Evolutionary conservation across 2,797 vertebrate genomes (phyloP).

Genomic region (Anguilla obscura): DNA sequence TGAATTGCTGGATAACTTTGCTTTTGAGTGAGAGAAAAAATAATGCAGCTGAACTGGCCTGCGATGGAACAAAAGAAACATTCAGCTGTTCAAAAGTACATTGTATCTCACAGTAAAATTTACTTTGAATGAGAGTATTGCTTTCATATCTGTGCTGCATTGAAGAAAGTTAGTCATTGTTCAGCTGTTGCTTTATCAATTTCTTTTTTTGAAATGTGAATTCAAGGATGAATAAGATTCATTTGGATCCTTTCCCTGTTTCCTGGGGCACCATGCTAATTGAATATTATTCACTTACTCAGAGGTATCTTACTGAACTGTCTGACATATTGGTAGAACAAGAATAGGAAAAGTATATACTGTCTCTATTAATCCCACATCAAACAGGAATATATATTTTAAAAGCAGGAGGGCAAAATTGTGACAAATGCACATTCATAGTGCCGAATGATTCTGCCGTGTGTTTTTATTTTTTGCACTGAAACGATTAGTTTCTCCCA

Average conservation of each 20-base stretch:
- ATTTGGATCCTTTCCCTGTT: background rate
- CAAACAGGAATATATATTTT: background rate
- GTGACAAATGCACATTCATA: background rate
- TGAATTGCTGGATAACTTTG: conserved; percentile 2
- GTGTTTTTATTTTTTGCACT: background rate
- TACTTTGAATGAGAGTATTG: background rate
- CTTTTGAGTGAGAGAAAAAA: background rate
- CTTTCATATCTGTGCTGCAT: conserved; percentile 4
- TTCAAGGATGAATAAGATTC: background rate
- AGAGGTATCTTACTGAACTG: background rate
- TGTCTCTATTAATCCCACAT: background rate
- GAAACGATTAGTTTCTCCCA: background rate
- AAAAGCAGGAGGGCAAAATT: background rate
- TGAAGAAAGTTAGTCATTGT: conserved; percentile 16
- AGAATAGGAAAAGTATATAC: background rate
- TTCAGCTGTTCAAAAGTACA: background rate
- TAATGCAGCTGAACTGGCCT: background rate
- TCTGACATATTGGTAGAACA: background rate
- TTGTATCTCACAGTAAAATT: background rate
- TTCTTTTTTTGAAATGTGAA: conserved; percentile 9
- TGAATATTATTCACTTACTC: background rate
- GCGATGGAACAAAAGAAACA: background rate
- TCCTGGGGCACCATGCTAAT: background rate
- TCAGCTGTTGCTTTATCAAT: background rate
- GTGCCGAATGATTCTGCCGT: background rate